phyloP scores from a whole-genome alignment of 1,140 invertebrate species.

The Drosophila seguyi region DNA sequence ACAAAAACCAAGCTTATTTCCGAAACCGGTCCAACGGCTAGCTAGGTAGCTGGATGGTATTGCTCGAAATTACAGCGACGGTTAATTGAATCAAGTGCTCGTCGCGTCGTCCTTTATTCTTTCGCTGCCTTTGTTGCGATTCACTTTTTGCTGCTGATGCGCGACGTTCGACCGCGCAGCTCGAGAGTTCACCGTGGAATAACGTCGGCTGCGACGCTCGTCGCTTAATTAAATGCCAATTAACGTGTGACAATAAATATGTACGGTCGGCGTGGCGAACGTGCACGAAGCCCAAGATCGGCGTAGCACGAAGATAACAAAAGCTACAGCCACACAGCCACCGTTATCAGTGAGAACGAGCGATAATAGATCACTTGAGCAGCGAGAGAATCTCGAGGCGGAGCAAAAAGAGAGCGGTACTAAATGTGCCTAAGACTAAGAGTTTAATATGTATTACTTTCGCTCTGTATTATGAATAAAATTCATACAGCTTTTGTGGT shows the following conservation, averaged over 20 bases:
- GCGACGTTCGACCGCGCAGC: slow-evolving; percentile 48
- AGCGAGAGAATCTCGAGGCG: slow-evolving; percentile 1
- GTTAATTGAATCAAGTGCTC: slow-evolving; percentile 52
- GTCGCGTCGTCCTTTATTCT: slow-evolving; percentile 47
- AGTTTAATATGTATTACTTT: slow-evolving; percentile 79
- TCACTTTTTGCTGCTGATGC: slow-evolving; percentile 21
- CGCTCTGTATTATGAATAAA: slow-evolving; percentile 84
- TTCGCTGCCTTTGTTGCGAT: slow-evolving; percentile 30
- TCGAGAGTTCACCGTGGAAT: slow-evolving; percentile 66
- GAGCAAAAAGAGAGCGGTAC: slow-evolving; percentile 42
- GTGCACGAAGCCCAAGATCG: slow-evolving; percentile 59
- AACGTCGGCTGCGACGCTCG: slow-evolving; percentile 57
- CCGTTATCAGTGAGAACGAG: slow-evolving; percentile 57
- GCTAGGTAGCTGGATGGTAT: slow-evolving; percentile 1
- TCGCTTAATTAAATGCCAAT: slow-evolving; percentile 81
- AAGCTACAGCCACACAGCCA: slow-evolving; percentile 52
- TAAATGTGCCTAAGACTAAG: slow-evolving; percentile 69
- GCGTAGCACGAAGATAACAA: slow-evolving; percentile 51
- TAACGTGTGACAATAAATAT: slow-evolving; percentile 78
- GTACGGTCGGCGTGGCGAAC: slow-evolving; percentile 21
- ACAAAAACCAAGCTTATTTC: slow-evolving; percentile 4
- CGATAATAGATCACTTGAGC: slow-evolving; percentile 19
- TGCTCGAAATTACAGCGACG: slow-evolving; percentile 17
- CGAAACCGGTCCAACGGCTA: slow-evolving; percentile 32
- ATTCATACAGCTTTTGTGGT: slow-evolving; percentile 81